phyloP scores from a whole-genome alignment of 2,797 vertebrate genomes.

The Coracias cyanogaster region DNA sequence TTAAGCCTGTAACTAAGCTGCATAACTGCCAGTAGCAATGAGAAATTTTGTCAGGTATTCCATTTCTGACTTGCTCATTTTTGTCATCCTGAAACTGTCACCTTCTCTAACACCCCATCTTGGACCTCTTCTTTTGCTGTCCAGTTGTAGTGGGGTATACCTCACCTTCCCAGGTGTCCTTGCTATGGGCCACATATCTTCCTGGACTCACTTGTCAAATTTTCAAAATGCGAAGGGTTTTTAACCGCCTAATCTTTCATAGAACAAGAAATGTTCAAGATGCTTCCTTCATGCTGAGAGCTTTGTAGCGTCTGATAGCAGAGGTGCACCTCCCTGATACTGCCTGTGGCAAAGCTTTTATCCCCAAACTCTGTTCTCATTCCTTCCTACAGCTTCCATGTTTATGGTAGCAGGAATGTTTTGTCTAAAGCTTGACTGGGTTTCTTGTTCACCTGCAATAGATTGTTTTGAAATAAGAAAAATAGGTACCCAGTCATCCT shows the following conservation, averaged over 20 bases:
- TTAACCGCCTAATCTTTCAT: background rate
- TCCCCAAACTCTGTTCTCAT: background rate
- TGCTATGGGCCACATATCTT: background rate
- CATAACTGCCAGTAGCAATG: background rate
- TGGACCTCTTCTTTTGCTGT: background rate
- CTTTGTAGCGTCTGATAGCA: background rate
- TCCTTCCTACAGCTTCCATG: background rate
- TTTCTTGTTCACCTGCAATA: background rate
- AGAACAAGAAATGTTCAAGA: background rate
- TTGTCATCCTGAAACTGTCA: background rate
- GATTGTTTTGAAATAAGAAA: background rate
- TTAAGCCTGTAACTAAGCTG: background rate
- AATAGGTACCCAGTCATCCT: background rate
- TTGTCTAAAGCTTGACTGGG: background rate
- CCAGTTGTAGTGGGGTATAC: background rate
- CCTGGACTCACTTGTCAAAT: background rate
- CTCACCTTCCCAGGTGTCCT: background rate
- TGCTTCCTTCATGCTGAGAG: background rate
- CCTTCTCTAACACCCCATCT: background rate
- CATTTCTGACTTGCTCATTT: background rate
- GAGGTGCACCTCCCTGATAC: fast-evolving
- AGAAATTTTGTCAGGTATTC: background rate
- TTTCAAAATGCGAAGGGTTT: background rate
- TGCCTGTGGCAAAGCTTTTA: background rate
- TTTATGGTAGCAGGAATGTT: background rate